These are phyloP conservation scores for Malacoctenus gilli DNA, from an alignment of 2,797 vertebrate genomes.

Conservation along the genomic window DNA sequence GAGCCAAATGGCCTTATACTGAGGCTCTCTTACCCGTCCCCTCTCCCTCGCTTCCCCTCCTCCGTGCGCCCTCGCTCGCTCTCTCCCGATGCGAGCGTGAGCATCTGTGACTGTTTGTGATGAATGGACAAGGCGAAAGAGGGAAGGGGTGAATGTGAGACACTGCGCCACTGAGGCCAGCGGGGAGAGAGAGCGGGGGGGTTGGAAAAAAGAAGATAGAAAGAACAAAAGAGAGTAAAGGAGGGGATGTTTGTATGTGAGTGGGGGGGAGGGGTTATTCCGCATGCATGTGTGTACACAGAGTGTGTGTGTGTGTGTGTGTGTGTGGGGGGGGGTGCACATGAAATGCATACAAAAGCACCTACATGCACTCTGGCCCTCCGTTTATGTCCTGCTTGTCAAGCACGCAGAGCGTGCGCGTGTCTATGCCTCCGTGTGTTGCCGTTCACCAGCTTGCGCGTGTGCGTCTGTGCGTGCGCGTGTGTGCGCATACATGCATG, in stretches of 20 bases:
- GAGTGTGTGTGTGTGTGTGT: too few relatives aligned
- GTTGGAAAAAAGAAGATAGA: conserved; percentile 26
- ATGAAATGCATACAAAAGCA: conserved; percentile 72
- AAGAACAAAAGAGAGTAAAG: conserved; percentile 38
- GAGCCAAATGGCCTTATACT: conserved; percentile 68
- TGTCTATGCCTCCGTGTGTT: conserved; percentile 20
- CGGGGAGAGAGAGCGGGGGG: conserved; percentile 26
- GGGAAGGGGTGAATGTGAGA: conserved; percentile 65
- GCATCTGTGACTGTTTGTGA: conserved; percentile 63
- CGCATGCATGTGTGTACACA: conserved; percentile 3
- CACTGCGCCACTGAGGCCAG: conserved; percentile 65
- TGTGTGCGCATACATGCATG: conserved; percentile 42
- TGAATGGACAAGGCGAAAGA: conserved; percentile 67
- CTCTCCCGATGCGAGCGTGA: conserved; percentile 40
- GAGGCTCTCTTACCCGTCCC: conserved; percentile 30
- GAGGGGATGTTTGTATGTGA: conserved; percentile 8
- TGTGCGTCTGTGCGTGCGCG: conserved; percentile 43
- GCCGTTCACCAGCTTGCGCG: conserved; percentile 21
- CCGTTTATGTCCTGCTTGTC: conserved; percentile 71
- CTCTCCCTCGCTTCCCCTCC: neutral
- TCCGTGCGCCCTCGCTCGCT: conserved; percentile 20
- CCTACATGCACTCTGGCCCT: conserved; percentile 69
- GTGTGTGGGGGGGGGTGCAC: conserved; percentile 35
- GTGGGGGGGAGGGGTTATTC: conserved; percentile 10
- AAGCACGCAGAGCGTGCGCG: conserved; percentile 50